phyloP scores from a whole-genome alignment of 2,797 vertebrate genomes.

The Pangasius larnaudii region DNA sequence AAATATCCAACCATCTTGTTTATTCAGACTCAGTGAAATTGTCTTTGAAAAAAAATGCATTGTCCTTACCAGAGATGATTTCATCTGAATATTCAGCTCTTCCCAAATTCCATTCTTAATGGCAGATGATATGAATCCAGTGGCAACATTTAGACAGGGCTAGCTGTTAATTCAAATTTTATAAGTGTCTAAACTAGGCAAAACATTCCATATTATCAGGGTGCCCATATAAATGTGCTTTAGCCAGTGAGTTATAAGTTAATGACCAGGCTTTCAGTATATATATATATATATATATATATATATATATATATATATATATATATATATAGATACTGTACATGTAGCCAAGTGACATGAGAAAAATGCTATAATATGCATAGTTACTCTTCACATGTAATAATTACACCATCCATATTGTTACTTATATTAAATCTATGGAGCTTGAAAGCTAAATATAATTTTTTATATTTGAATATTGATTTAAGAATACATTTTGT shows the following conservation, averaged over 20 bases:
- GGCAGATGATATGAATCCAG: neutral
- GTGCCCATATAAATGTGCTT: neutral
- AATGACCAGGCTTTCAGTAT: neutral
- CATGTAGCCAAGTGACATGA: neutral
- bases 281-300: too few species aligned
- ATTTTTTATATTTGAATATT: neutral
- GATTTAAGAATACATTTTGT: neutral
- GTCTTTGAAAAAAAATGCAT: neutral
- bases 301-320: neutral
- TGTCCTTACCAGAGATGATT: neutral
- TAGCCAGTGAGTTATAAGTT: neutral
- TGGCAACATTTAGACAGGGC: neutral
- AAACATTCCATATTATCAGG: neutral
- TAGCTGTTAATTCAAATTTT: neutral
- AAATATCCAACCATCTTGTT: neutral
- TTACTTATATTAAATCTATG: neutral
- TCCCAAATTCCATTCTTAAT: neutral
- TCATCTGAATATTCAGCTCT: neutral
- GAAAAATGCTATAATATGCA: neutral
- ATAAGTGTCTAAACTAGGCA: neutral
- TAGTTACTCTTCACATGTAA: neutral
- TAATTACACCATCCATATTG: neutral
- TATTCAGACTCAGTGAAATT: neutral
- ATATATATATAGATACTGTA: too few species aligned
- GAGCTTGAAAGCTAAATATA: neutral